Evolutionary conservation across 2,113 vertebrate genomes (phyloP).

Genomic region (Procavia capensis): DNA sequence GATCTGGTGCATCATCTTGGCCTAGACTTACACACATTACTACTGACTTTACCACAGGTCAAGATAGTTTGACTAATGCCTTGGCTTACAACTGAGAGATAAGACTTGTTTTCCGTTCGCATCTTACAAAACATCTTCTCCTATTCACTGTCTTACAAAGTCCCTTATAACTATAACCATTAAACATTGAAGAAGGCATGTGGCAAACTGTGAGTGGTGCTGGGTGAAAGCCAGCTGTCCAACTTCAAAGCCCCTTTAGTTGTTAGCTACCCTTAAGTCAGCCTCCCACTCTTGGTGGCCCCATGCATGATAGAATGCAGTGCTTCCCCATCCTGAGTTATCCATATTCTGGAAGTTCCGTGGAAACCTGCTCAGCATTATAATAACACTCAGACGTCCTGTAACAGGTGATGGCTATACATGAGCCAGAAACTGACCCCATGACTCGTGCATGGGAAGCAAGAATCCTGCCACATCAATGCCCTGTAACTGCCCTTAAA

Average conservation of each 20-base stretch:
- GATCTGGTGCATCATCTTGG: background rate
- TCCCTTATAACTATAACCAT: background rate
- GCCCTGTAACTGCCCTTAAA: background rate
- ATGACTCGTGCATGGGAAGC: no score
- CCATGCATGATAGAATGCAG: background rate
- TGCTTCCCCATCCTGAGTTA: background rate
- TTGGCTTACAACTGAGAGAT: background rate
- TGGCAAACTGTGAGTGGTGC: conserved; percentile 17
- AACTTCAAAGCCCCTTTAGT: background rate
- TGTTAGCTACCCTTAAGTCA: background rate
- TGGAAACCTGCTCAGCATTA: background rate
- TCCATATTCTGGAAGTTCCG: background rate
- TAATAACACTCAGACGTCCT: background rate
- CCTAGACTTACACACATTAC: background rate
- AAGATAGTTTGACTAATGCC: background rate
- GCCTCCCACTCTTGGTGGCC: background rate
- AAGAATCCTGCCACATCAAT: background rate
- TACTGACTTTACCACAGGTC: background rate
- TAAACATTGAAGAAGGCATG: background rate
- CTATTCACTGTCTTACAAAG: background rate
- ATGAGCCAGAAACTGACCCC: background rate
- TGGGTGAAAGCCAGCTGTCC: background rate
- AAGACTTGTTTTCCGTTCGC: background rate
- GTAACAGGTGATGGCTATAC: background rate
- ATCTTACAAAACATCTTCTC: conserved; percentile 5